Evolutionary conservation across 2,888 invertebrate species (phyloP).

Genomic region (Perdita meconis): DNA sequence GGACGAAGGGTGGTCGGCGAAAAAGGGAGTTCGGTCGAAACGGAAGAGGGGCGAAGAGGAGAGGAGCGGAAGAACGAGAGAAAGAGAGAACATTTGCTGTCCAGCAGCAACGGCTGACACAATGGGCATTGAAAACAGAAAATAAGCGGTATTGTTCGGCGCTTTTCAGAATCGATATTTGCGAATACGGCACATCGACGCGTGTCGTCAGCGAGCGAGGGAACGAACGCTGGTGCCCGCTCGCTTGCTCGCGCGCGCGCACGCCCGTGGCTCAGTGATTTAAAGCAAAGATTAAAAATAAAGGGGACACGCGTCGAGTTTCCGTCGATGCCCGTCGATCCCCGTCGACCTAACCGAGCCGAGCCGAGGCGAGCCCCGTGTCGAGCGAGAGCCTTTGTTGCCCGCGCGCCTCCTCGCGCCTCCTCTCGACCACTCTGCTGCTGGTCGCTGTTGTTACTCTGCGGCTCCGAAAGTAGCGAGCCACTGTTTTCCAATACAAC

Average conservation of each 20-base stretch:
- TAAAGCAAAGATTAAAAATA: slow-evolving; percentile 80
- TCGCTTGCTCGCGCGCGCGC: slow-evolving; percentile 23
- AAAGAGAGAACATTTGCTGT: slow-evolving; percentile 59
- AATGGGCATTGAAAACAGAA: slow-evolving; percentile 83
- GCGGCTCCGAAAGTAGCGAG: slow-evolving; percentile 57
- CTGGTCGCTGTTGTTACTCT: slow-evolving; percentile 21
- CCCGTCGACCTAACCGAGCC: slow-evolving; percentile 11
- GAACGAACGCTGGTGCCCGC: too few species aligned
- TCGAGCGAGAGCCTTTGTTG: slow-evolving; percentile 54
- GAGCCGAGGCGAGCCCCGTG: slow-evolving; percentile 29
- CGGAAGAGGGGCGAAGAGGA: not conserved
- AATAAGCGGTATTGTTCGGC: slow-evolving; percentile 83
- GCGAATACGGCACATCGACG: slow-evolving; percentile 78
- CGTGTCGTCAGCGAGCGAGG: slow-evolving; percentile 64
- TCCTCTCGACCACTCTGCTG: slow-evolving; percentile 24
- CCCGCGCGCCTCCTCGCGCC: slow-evolving; percentile 20
- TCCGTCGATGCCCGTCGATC: slow-evolving; percentile 53
- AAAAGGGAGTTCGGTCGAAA: slow-evolving; percentile 2
- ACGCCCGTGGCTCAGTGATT: slow-evolving; percentile 70
- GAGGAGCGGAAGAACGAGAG: slow-evolving; percentile 20
- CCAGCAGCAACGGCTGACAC: slow-evolving; percentile 72
- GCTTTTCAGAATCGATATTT: slow-evolving; percentile 84
- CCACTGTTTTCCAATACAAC: slow-evolving; percentile 67
- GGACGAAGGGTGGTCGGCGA: slow-evolving; percentile 11
- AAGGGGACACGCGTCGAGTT: slow-evolving; percentile 74